These are phyloP conservation scores for Sycophila texana DNA, from an alignment of 2,888 invertebrate species.

Conservation along the genomic window DNA sequence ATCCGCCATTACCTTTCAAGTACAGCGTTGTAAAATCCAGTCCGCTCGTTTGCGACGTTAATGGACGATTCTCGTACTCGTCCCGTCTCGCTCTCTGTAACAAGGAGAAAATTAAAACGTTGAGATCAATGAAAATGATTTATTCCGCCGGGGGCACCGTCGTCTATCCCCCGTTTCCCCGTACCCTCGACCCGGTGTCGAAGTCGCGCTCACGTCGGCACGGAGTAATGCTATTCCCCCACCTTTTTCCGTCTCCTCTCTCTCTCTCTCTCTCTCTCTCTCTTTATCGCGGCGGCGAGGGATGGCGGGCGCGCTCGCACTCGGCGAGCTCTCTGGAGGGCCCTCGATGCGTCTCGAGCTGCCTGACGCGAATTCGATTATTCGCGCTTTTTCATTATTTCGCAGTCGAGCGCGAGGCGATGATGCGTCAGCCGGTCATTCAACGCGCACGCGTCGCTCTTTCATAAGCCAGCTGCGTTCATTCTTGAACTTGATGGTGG, in stretches of 20 bases:
- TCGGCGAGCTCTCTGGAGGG: neutral
- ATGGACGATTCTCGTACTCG: constrained; percentile 38
- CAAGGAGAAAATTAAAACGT: constrained; percentile 25
- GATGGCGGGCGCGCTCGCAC: neutral
- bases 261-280: neutral
- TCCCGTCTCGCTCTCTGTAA: constrained; percentile 14
- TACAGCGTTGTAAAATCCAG: constrained; percentile 35
- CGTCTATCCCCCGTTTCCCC: no score
- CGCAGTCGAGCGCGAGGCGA: constrained; percentile 13
- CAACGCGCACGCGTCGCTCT: neutral
- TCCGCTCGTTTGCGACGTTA: constrained; percentile 23
- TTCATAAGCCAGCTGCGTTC: neutral
- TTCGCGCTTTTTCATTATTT: constrained; percentile 48
- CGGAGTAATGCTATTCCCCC: constrained; percentile 2
- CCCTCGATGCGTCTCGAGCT: constrained; percentile 30
- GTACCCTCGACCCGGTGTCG: neutral
- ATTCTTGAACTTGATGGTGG: neutral
- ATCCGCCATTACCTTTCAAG: constrained; percentile 43
- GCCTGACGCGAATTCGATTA: constrained; percentile 50
- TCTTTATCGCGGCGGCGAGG: neutral
- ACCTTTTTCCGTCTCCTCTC: neutral
- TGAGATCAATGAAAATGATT: constrained; percentile 37
- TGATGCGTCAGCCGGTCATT: neutral
- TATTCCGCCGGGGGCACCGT: neutral
- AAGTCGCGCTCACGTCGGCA: neutral